These are phyloP conservation scores for Ectropis crepuscularia DNA, from an alignment of 2,888 invertebrate genomes.

Conservation along the genomic window DNA sequence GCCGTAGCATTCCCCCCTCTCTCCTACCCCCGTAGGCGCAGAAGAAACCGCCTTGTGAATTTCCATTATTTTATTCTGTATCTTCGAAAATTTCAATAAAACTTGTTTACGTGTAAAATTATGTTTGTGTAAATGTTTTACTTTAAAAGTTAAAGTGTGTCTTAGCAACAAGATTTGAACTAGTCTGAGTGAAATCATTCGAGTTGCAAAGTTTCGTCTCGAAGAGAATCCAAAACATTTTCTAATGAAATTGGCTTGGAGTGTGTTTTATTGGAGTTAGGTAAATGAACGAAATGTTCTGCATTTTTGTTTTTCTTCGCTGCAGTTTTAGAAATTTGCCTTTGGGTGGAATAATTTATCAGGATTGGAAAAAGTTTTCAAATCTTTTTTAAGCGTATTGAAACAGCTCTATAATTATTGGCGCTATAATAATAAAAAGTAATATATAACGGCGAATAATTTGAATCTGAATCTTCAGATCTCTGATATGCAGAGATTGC, in stretches of 20 bases:
- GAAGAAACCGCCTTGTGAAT: conserved; percentile 48
- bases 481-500: too few relatives aligned
- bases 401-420: too few relatives aligned
- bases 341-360: too few relatives aligned
- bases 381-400: too few relatives aligned
- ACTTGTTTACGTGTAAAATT: conserved; percentile 25
- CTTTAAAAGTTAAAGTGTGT: conserved; percentile 21
- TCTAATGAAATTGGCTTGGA: conserved; percentile 12
- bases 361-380: too few relatives aligned
- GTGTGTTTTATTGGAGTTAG: conserved; percentile 16
- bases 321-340: neutral
- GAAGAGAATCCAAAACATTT: conserved; percentile 15
- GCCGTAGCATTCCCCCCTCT: conserved; percentile 74
- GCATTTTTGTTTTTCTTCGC: conserved; percentile 4
- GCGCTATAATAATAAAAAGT: too few relatives aligned
- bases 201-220: conserved; percentile 11
- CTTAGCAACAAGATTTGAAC: conserved; percentile 20
- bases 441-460: too few relatives aligned
- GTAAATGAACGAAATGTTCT: conserved; percentile 5
- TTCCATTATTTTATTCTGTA: conserved; percentile 46
- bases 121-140: conserved; percentile 16
- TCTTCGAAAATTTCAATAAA: conserved; percentile 28
- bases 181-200: conserved; percentile 14
- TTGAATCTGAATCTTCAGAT: too few relatives aligned
- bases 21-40: conserved; percentile 50